These are phyloP conservation scores for Saxidomus purpurata DNA, from an alignment of 1,140 invertebrate genomes.

Conservation along the genomic window DNA sequence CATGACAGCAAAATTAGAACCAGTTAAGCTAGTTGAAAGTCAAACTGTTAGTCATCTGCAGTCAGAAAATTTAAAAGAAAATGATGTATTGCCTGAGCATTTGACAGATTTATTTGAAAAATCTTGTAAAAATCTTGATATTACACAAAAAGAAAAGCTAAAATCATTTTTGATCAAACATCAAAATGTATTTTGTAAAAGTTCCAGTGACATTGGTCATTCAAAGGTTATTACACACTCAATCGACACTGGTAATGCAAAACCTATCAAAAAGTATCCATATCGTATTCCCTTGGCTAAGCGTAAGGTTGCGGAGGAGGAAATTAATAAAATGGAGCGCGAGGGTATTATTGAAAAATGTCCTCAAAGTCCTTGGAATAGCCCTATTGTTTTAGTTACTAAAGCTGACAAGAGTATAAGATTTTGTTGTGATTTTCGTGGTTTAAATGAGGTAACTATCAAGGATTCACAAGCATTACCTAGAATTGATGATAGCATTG, in stretches of 20 bases:
- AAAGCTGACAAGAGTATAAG: slow-evolving; percentile 84
- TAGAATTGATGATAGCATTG: slow-evolving; percentile 48
- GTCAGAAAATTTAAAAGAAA: too few relatives aligned
- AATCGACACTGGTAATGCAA: slow-evolving; percentile 63
- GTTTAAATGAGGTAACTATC: slow-evolving; percentile 60
- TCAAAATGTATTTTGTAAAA: slow-evolving; percentile 55
- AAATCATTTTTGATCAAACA: slow-evolving; percentile 17
- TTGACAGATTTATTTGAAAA: background rate
- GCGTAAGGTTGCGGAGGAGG: slow-evolving; percentile 20
- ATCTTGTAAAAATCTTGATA: background rate
- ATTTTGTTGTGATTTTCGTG: slow-evolving; percentile 87
- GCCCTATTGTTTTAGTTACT: background rate
- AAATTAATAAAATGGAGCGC: slow-evolving; percentile 48
- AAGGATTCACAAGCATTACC: slow-evolving; percentile 44
- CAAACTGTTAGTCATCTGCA: background rate
- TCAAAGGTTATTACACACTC: slow-evolving; percentile 45
- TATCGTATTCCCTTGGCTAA: slow-evolving; percentile 44
- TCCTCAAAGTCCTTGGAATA: slow-evolving; percentile 47
- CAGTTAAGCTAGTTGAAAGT: background rate
- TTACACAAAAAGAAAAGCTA: background rate
- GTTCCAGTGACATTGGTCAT: slow-evolving; percentile 55
- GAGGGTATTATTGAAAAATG: slow-evolving; percentile 60
- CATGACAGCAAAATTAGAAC: background rate
- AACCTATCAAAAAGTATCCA: slow-evolving; percentile 42
- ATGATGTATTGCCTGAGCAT: background rate